phyloP scores from a whole-genome alignment of 1,140 invertebrate genomes.

The Nebria ingens region DNA sequence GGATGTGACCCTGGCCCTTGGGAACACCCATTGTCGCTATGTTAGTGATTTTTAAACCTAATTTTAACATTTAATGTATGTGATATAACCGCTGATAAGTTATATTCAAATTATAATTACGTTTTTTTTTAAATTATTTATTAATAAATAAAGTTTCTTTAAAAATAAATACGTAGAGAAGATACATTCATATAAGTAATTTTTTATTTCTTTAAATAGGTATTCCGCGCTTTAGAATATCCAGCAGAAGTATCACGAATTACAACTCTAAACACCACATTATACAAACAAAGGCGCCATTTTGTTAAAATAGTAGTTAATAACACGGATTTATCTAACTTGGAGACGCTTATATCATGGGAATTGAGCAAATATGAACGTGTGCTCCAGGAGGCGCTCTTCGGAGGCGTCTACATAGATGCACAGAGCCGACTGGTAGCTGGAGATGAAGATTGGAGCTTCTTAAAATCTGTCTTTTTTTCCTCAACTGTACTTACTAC shows the following conservation, averaged over 20 bases:
- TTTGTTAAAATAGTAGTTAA: slow-evolving; percentile 46
- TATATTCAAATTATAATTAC: too few species aligned
- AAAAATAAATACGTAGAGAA: not conserved
- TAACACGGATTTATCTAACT: slow-evolving; percentile 43
- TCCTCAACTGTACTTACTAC: slow-evolving; percentile 76
- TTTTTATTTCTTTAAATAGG: slow-evolving; percentile 35
- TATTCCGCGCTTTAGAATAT: slow-evolving; percentile 61
- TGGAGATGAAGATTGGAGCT: slow-evolving; percentile 53
- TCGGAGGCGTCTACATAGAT: slow-evolving; percentile 38
- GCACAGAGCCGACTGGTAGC: slow-evolving; percentile 20
- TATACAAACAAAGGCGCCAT: slow-evolving; percentile 37
- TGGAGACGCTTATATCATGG: slow-evolving; percentile 43
- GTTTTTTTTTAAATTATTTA: too few species aligned
- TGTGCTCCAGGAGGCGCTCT: slow-evolving; percentile 45
- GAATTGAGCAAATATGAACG: slow-evolving; percentile 47
- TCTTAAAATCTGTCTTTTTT: slow-evolving; percentile 71
- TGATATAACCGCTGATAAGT: too few species aligned
- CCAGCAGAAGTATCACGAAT: slow-evolving; percentile 56
- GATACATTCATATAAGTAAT: not conserved
- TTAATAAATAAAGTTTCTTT: slow-evolving; percentile 1
- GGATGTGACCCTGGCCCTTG: too few species aligned
- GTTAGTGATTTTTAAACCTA: too few species aligned
- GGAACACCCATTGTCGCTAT: too few species aligned
- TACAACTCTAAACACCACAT: slow-evolving; percentile 38
- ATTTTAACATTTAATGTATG: too few species aligned